Conservation (phyloP, 2,113 vertebrate genomes). For the Cyrtonyx montezumae region DNA sequence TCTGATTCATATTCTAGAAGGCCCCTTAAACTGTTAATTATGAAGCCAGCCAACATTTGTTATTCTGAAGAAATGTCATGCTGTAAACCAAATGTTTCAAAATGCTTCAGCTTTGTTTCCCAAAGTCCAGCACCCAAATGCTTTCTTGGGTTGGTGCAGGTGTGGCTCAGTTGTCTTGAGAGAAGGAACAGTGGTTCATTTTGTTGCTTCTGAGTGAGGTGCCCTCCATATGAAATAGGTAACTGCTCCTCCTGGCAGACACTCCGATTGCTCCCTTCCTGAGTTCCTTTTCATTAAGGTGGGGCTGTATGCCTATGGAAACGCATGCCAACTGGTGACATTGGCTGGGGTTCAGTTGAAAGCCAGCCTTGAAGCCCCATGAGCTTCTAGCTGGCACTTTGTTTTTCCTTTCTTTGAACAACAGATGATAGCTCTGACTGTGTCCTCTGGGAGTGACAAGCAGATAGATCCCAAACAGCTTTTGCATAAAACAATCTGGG, state of each 20-base stretch:
- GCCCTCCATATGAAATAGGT: neutral
- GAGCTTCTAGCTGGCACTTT: neutral
- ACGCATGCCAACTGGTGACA: neutral
- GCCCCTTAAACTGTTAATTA: slow-evolving; percentile 56
- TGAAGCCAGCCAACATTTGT: slow-evolving; percentile 38
- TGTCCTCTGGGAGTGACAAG: neutral
- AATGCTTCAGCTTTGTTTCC: neutral
- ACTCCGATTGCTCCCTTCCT: neutral
- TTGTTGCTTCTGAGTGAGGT: rapidly evolving
- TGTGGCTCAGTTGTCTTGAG: rapidly evolving
- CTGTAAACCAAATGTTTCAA: slow-evolving; percentile 39
- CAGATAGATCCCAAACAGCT: neutral
- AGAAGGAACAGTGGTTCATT: rapidly evolving
- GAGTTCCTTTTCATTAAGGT: neutral
- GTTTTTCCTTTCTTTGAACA: rapidly evolving
- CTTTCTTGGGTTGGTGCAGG: neutral
- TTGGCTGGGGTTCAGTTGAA: rapidly evolving
- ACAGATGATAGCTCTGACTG: neutral
- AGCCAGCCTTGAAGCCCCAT: rapidly evolving
- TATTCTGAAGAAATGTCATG: slow-evolving; percentile 41
- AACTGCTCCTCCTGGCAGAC: neutral
- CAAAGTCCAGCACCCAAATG: rapidly evolving
- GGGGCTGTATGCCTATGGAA: neutral
- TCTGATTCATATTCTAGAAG: slow-evolving; percentile 68
- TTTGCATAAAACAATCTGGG: neutral